Evolutionary conservation across 2,888 invertebrate species (phyloP), one percentile per base, ranked within the genome.

Genomic region (Temnothorax unifasciatus): DNA sequence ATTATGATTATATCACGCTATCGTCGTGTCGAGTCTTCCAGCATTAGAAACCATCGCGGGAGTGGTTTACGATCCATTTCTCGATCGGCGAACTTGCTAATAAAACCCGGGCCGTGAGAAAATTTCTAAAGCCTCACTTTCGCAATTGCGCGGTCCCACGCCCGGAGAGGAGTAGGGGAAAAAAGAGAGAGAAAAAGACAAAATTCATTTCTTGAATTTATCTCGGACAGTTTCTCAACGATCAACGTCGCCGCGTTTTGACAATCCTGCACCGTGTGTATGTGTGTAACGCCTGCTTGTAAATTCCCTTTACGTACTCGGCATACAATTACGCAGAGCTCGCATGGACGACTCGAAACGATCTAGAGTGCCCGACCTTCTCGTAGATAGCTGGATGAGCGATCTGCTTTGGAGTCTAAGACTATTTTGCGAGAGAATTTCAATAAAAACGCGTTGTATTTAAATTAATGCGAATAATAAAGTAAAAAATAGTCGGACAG

Each of bases 181-280:
- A n/a, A 34, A 2, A 21, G 29, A 47, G 9, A 47, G 25, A 44
- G 25, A 52, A 8, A 52, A n/a, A 44, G 29, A 79, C 25, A n/a
- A 59, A 54, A 57, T 73, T 25, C 5, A 57, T 57, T 76, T 83
- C 85, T 77, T 29, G 34, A 29, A 82, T 79, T 84, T 85, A 83
- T 85, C 76, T 86, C 75, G 25, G 69, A 74, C 11, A 66, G 74
- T 88, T 86, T 88, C 83, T 63, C 79, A 87, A 89, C 84, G 59
- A 85, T 73, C 61, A 86, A 73, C 34, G 13, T 9, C 57, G 47
- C 8, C 3, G 9, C 29, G 50, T 87, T 64, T 74, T 59, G 73
- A 54, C 29, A 68, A 68, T 68, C 71, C 59, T 15, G 74, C 73
- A 47, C 15, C 47, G 18, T 52, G 57, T 69, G 64, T 38, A 59